These are phyloP conservation scores for Brachirus orientalis DNA, from an alignment of 2,113 vertebrate genomes.

Conservation along the genomic window DNA sequence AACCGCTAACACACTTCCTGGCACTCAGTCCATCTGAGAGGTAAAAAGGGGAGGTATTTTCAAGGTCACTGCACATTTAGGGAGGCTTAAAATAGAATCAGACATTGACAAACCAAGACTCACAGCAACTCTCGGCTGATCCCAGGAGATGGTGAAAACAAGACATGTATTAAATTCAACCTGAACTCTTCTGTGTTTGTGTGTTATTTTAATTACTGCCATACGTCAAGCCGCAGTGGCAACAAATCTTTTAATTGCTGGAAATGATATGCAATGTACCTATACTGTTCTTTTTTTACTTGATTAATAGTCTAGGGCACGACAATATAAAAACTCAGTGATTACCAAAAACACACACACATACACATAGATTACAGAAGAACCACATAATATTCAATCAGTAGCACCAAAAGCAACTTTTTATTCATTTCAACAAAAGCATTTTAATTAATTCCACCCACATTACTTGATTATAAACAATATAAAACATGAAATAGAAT, in stretches of 20 bases:
- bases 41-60: constrained; percentile 29
- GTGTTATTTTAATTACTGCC: constrained; percentile 52
- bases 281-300: constrained; percentile 6
- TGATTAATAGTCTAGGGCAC: constrained; percentile 25
- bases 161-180: constrained; percentile 48
- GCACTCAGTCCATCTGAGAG: constrained; percentile 49
- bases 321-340: neutral
- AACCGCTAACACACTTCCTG: constrained; percentile 39
- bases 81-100: constrained; percentile 61
- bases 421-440: constrained; percentile 10
- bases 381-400: constrained; percentile 18
- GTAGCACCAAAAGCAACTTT: too few relatives aligned
- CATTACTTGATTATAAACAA: constrained; percentile 2
- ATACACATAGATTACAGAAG: neutral
- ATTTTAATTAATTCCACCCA: neutral
- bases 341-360: constrained; percentile 9
- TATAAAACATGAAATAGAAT: neutral
- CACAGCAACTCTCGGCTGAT: constrained; percentile 46
- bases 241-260: constrained; percentile 46
- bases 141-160: constrained; percentile 38
- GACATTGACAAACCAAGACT: constrained; percentile 48
- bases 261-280: constrained; percentile 1
- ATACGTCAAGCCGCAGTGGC: constrained; percentile 47
- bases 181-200: constrained; percentile 30
- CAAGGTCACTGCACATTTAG: constrained; percentile 66